phyloP scores from a whole-genome alignment of 2,113 vertebrate genomes.

The Ptychochromis oligacanthus region DNA sequence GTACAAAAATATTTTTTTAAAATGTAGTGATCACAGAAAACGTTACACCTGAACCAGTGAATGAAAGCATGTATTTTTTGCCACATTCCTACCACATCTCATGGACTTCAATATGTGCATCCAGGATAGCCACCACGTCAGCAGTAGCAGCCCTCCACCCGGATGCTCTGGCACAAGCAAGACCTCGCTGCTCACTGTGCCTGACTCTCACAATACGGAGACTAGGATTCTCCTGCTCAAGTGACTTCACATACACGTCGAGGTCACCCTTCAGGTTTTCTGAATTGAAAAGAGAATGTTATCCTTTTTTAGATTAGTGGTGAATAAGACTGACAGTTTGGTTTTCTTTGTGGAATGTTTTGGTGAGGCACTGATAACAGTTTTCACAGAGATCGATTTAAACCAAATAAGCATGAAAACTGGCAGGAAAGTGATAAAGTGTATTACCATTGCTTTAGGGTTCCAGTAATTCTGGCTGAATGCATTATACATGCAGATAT shows the following conservation, averaged over 20 bases:
- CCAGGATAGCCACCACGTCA: constrained; percentile 82
- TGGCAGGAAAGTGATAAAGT: no score
- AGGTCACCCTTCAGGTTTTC: constrained; percentile 68
- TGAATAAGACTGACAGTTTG: not conserved
- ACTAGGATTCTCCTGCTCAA: constrained; percentile 58
- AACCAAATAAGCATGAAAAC: not conserved
- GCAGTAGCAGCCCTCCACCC: constrained; percentile 76
- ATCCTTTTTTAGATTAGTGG: not conserved
- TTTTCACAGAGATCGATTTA: not conserved
- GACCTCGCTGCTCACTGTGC: constrained; percentile 73
- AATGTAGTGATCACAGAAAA: not conserved
- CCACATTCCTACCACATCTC: constrained; percentile 64
- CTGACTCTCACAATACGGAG: constrained; percentile 55
- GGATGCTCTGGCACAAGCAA: constrained; percentile 72
- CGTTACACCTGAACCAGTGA: not conserved
- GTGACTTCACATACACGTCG: constrained; percentile 39
- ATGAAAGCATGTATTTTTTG: not conserved
- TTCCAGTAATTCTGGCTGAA: no score
- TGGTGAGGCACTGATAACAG: not conserved
- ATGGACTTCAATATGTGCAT: constrained; percentile 84
- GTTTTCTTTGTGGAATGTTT: not conserved
- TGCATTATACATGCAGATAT: no score
- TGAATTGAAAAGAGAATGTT: constrained; percentile 16
- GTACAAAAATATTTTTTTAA: not conserved
- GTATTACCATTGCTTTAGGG: no score